Percentiles rank a stretch among this genome's conserved stretches.
Evolutionary conservation across 2,797 vertebrate species (phyloP).

Genomic region (Sebastes umbrosus): DNA sequence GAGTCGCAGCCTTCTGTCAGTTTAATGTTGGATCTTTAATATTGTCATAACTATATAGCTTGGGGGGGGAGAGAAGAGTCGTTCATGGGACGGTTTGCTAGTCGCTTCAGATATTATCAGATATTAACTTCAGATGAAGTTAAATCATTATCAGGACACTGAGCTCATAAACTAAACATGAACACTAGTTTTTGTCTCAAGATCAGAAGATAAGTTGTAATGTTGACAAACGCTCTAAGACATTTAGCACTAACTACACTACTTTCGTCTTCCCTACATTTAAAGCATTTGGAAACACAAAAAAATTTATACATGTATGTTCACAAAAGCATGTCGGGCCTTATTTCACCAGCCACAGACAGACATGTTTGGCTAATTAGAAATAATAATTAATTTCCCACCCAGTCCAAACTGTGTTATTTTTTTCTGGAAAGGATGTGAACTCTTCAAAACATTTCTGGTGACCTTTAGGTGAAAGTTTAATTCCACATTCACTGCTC

Average conservation of each 20-base stretch:
- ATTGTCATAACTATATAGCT: too few relatives aligned
- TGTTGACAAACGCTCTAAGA: background rate
- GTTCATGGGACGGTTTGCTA: background rate
- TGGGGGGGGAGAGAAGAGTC: background rate
- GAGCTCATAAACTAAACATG: background rate
- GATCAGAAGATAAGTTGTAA: background rate
- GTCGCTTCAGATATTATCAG: too few relatives aligned
- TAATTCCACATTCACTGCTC: background rate
- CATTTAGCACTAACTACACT: background rate
- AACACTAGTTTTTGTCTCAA: background rate
- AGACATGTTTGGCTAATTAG: background rate
- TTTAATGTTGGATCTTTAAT: too few relatives aligned
- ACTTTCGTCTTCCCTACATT: background rate
- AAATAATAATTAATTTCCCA: slow-evolving; percentile 25
- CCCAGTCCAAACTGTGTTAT: background rate
- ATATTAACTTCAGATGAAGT: background rate
- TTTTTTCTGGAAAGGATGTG: background rate
- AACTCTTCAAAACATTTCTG: background rate
- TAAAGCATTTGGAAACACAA: background rate
- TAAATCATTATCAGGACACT: background rate
- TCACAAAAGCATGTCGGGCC: background rate
- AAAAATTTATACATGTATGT: background rate
- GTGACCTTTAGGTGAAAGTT: background rate
- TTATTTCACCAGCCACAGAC: too few relatives aligned
- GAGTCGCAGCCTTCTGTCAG: too few relatives aligned